Conservation (phyloP, 2,888 invertebrate genomes). For the Ligdia adustata region DNA sequence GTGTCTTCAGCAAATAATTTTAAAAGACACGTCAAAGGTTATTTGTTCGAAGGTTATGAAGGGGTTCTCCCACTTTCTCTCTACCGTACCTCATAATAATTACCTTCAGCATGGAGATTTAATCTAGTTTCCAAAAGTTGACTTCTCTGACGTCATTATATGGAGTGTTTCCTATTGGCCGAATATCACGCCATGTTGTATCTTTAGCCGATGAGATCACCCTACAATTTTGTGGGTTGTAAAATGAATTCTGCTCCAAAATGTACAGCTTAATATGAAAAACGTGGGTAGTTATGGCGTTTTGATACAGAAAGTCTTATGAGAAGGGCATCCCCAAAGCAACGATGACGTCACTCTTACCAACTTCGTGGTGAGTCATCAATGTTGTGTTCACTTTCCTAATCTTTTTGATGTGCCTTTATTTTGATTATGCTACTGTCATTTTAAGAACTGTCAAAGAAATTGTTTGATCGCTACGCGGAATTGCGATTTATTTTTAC, state of each 20-base stretch:
- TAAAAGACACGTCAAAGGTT: too few species aligned
- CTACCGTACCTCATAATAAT: too few species aligned
- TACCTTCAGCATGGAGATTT: too few species aligned
- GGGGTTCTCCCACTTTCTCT: too few species aligned
- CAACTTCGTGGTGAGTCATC: constrained; percentile 75
- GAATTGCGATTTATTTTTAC: constrained; percentile 41
- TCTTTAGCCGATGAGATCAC: constrained; percentile 74
- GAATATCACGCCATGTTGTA: constrained; percentile 68
- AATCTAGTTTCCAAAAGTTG: too few species aligned
- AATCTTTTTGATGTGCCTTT: constrained; percentile 59
- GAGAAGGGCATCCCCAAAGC: constrained; percentile 81
- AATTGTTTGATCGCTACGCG: constrained; percentile 48
- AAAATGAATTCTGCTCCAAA: constrained; percentile 49
- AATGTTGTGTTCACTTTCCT: constrained; percentile 72
- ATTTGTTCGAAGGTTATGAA: too few species aligned
- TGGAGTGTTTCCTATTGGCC: constrained; percentile 57
- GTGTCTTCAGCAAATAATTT: too few species aligned
- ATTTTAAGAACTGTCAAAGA: constrained; percentile 65
- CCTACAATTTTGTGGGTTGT: constrained; percentile 58
- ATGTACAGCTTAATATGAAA: constrained; percentile 49
- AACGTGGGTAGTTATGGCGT: constrained; percentile 60
- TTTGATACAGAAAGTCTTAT: constrained; percentile 62
- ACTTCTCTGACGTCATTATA: background rate
- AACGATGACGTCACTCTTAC: constrained; percentile 64
- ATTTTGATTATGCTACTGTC: constrained; percentile 62